Conservation (phyloP, 2,888 invertebrate genomes). For the Philhelius pedissequus region DNA sequence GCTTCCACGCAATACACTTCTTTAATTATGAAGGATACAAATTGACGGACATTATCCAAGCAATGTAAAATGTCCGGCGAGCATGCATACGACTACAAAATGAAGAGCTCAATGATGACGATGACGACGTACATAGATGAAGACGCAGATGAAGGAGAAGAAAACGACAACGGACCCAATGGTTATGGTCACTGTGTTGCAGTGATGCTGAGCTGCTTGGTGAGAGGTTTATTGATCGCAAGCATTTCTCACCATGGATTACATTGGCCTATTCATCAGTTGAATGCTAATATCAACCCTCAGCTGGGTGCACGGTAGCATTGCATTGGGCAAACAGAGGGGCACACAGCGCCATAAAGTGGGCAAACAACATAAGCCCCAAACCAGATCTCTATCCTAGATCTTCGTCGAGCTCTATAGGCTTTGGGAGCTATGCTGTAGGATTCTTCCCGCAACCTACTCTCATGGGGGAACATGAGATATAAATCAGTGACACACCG, state of each 20-base stretch:
- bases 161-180: not conserved
- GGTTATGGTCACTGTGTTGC: constrained; percentile 3
- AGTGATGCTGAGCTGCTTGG: constrained; percentile 32
- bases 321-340: constrained; percentile 12
- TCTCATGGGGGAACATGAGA: constrained; percentile 41
- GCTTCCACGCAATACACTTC: constrained; percentile 45
- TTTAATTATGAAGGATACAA: constrained; percentile 67
- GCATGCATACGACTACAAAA: constrained; percentile 44
- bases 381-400: constrained; percentile 55
- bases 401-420: constrained; percentile 14
- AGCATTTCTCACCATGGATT: constrained; percentile 60
- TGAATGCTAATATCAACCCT: constrained; percentile 59
- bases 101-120: constrained; percentile 50
- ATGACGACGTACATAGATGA: too few species aligned
- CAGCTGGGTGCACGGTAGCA: constrained; percentile 58
- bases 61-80: constrained; percentile 47
- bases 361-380: constrained; percentile 45
- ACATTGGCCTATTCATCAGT: constrained; percentile 57
- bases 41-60: constrained; percentile 61
- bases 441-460: constrained; percentile 30
- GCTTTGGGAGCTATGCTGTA: not conserved
- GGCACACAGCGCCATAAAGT: constrained; percentile 1
- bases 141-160: too few species aligned
- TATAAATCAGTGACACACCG: constrained; percentile 65
- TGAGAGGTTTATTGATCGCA: constrained; percentile 65